Base-by-base conservation (phyloP, 2,888 invertebrate genomes). In the Sinotaia quadrata region DNA sequence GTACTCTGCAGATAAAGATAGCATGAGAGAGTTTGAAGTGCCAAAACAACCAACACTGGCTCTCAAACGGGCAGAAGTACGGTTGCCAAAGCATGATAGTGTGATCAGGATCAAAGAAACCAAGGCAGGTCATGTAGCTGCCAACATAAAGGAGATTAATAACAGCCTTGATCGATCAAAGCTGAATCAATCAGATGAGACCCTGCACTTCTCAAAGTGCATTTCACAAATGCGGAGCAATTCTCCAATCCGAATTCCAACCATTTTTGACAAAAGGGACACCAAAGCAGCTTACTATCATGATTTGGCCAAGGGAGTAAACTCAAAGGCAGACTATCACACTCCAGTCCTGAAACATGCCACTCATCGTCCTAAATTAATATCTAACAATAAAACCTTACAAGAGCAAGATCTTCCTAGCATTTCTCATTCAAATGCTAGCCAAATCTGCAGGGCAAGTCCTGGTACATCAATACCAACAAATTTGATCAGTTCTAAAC, bases 201-300 rank as follows among this genome's bases (percentile, higher is more conserved):
- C 84, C 2, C 74, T 79, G 4, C 75, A 84, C 31, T 83, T 83
- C 72, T 78, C 80, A 8, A 81, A 78, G 51, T 82, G 82, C 47
- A 76, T 75, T 1, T 71, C 78, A 1, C 69, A 81, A 27, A 81
- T 75, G 56, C 69, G 80, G 34, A 81, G 82, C 4, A 71, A 74
- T 37, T 83, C 85, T 7, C 85, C 85, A 5, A 71, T 87, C 15
- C 72, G 81, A 49, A 79, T 86, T 54, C 86, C 85, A 44, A 77
- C 79, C 10, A 76, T 81, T 33, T 83, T 85, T 67, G 80, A 81
- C 8, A 80, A 77, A 79, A 49, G 65, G 69, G 34, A 76, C 75
- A 33, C 74, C 71, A 8, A 65, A 36, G 49, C 47, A 1, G 24
- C 29, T 5, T 41, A 47, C 3, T 63, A 71, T 44, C 58, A 47